Percentiles rank a stretch among this genome's conserved stretches.
phyloP scores from a whole-genome alignment of 1,140 invertebrate genomes.

The Microplitis mediator region DNA sequence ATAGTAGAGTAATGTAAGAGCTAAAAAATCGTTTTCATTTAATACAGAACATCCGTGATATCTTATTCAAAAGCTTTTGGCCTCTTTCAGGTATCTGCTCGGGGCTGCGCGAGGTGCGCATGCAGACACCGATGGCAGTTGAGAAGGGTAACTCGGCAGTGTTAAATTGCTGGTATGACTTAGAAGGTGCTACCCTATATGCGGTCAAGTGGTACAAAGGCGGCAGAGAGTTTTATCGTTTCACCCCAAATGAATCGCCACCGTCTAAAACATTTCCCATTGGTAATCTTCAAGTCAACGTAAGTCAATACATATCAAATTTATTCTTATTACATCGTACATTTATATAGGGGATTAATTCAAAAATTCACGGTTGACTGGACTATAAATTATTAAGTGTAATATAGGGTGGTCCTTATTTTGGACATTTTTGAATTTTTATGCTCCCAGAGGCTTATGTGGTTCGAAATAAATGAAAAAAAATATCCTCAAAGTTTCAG shows the following conservation, averaged over 20 bases:
- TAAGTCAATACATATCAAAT: conserved; percentile 53
- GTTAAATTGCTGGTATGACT: conserved; percentile 78
- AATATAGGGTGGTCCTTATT: no score
- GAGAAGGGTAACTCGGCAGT: conserved; percentile 72
- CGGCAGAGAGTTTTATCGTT: conserved; percentile 71
- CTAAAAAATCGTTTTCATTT: conserved; percentile 16
- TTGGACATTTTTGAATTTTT: no score
- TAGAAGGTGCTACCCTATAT: conserved; percentile 78
- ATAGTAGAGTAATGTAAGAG: conserved; percentile 6
- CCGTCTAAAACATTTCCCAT: conserved; percentile 65
- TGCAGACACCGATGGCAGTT: conserved; percentile 73
- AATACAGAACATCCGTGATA: conserved; percentile 9
- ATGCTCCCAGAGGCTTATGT: no score
- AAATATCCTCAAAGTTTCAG: no score
- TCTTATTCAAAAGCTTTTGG: conserved; percentile 23
- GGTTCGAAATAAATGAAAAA: no score
- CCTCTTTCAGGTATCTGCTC: conserved; percentile 55
- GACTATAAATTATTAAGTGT: no score
- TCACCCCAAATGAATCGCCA: conserved; percentile 64
- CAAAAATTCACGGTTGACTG: no score
- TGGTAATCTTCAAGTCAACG: conserved; percentile 66
- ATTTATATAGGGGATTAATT: no score
- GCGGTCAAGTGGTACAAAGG: conserved; percentile 87
- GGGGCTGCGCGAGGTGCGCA: conserved; percentile 69
- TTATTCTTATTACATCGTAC: background rate